Conservation (phyloP, 2,113 vertebrate species). For the Caloenas nicobarica region DNA sequence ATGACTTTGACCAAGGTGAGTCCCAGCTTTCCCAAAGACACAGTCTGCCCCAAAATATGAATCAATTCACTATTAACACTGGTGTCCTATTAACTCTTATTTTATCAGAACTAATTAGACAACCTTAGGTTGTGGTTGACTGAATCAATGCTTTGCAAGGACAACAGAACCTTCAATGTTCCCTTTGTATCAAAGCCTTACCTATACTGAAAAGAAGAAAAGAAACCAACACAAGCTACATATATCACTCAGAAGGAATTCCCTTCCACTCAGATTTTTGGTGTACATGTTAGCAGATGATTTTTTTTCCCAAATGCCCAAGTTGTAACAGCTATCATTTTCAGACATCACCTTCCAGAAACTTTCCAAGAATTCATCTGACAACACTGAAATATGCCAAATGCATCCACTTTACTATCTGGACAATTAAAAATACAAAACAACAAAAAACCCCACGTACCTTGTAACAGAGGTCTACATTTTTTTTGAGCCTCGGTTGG, state of each 20-base stretch:
- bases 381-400: neutral
- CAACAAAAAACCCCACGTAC: accelerated
- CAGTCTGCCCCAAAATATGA: neutral
- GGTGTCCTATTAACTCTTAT: neutral
- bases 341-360: neutral
- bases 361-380: neutral
- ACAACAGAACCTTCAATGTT: neutral
- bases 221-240: neutral
- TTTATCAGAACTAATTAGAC: conserved; percentile 18
- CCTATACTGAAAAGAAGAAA: neutral
- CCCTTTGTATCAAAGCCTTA: neutral
- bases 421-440: neutral
- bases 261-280: neutral
- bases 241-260: neutral
- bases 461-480: neutral
- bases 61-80: neutral
- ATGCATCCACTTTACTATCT: neutral
- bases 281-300: neutral
- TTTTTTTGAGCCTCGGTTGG: neutral
- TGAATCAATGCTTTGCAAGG: conserved; percentile 15
- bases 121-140: neutral
- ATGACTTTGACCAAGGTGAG: neutral
- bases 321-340: neutral
- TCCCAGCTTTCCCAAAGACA: neutral
- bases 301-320: neutral